Evolutionary conservation across 2,113 vertebrate genomes (phyloP), one percentile per base, ranked within the genome.

Genomic region (Lycocorax pyrrhopterus): DNA sequence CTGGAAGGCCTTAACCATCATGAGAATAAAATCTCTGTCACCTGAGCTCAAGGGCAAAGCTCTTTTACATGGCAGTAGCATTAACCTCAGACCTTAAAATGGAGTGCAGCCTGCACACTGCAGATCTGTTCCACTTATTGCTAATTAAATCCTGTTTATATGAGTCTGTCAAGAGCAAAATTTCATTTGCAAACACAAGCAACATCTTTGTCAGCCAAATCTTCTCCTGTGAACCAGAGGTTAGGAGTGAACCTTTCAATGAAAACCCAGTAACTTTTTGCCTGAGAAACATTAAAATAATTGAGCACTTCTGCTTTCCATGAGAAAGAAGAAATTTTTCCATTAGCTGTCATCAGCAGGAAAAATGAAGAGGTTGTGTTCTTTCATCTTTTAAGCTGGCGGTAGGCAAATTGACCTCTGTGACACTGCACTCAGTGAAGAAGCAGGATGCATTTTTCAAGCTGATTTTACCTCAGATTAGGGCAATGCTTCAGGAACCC

Each of bases 241-340:
- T 84, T 27, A 60, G 25, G 52, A 47, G 6, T 63, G 59, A 90
- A 26, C 8, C 1, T 5, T 63, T 78, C 46, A 58, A 7, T 27
- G 53, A 91, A 41, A 39, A 18, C 3, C 8, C 8, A 66, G 23
- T 53, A 75, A 58, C 4, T 11, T 7, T 1, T 39, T 73, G 22
- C 15, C 22, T 30, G 33, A 69, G 33, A 52, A 41, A 11, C 17
- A 41, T 49, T 5, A 52, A 49, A 47, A 77, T 41, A 55, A 44
- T 13, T 7, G 3, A 55, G 37, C 3, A 0, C 0, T 35, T 67
- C 63, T 67, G 9, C 3, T 84, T 71, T 53, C n/a, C 13, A 4
- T 35, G 30, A 80, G 16, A 53, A 64, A 73, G 4, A 11, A 59
- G 7, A 77, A 32, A 11, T 10, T 43, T 60, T 88, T 67, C 9